These are phyloP conservation scores for Hedychridium roseum DNA, from an alignment of 2,888 invertebrate genomes.

Conservation along the genomic window DNA sequence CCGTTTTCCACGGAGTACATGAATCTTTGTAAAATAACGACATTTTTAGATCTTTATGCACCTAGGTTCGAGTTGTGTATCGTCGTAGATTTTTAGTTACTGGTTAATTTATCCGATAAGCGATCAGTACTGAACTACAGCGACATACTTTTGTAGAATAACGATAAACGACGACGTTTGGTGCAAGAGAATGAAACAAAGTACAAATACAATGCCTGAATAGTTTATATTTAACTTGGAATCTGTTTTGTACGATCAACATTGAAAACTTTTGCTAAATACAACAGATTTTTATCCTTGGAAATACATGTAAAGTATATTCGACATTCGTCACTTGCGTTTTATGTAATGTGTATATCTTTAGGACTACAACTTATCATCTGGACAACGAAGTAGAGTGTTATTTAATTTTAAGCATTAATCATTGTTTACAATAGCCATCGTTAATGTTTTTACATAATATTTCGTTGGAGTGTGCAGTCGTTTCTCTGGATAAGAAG, in stretches of 20 bases:
- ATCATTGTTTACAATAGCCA: not conserved
- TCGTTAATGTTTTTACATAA: not conserved
- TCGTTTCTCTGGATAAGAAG: too few relatives aligned
- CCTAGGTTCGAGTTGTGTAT: too few relatives aligned
- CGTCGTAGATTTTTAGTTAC: constrained; percentile 21
- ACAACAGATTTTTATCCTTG: constrained; percentile 30
- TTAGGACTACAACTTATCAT: too few relatives aligned
- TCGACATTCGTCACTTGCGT: constrained; percentile 21
- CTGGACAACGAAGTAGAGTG: too few relatives aligned
- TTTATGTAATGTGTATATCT: not conserved
- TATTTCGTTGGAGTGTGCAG: too few relatives aligned
- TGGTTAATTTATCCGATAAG: constrained; percentile 19
- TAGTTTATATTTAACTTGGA: constrained; percentile 33
- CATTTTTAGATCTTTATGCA: too few relatives aligned
- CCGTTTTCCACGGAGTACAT: not conserved
- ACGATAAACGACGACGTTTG: constrained; percentile 1
- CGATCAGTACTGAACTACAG: constrained; percentile 13
- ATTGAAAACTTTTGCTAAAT: constrained; percentile 26
- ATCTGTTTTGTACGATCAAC: constrained; percentile 35
- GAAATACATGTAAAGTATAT: constrained; percentile 17
- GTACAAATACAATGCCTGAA: constrained; percentile 38
- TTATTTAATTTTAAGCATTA: too few relatives aligned
- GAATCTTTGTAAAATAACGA: not conserved
- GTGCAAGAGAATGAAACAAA: constrained; percentile 28
- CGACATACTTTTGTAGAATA: constrained; percentile 18